Percentiles rank a stretch among this genome's conserved stretches.
phyloP scores from a whole-genome alignment of 2,797 vertebrate genomes.

The Aselliscus stoliczkanus region DNA sequence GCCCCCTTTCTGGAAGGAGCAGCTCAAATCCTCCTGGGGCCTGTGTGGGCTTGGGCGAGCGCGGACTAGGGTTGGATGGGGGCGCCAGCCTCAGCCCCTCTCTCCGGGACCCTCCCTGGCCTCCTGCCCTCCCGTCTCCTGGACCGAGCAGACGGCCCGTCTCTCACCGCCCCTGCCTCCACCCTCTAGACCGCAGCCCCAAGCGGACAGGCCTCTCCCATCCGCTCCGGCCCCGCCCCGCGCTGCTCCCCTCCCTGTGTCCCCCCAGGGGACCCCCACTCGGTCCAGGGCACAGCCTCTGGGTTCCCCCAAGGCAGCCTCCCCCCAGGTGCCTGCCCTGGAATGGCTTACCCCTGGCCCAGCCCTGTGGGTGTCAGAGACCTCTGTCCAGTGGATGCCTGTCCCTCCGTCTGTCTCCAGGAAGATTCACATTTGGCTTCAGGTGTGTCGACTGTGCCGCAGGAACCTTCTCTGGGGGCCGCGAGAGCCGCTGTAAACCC shows the following conservation, averaged over 20 bases:
- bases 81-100: background rate
- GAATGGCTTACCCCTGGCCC: background rate
- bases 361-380: background rate
- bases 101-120: background rate
- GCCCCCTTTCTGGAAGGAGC: background rate
- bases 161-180: too few relatives aligned
- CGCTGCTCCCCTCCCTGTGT: background rate
- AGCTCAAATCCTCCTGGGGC: background rate
- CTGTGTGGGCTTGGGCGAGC: too few relatives aligned
- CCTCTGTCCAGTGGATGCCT: background rate
- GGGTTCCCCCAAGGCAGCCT: background rate
- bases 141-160: background rate
- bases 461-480: conserved; percentile 71
- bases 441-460: conserved; percentile 67
- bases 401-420: conserved; percentile 53
- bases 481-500: conserved; percentile 69
- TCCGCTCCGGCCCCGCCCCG: background rate
- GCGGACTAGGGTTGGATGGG: too few relatives aligned
- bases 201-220: background rate
- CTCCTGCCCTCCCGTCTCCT: too few relatives aligned
- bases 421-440: conserved; percentile 32
- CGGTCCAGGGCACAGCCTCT: background rate
- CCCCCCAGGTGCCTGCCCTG: background rate
- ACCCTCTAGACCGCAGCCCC: fast-evolving
- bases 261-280: background rate